phyloP scores from a whole-genome alignment of 2,888 invertebrate genomes.

The Oxytorus armatus region DNA sequence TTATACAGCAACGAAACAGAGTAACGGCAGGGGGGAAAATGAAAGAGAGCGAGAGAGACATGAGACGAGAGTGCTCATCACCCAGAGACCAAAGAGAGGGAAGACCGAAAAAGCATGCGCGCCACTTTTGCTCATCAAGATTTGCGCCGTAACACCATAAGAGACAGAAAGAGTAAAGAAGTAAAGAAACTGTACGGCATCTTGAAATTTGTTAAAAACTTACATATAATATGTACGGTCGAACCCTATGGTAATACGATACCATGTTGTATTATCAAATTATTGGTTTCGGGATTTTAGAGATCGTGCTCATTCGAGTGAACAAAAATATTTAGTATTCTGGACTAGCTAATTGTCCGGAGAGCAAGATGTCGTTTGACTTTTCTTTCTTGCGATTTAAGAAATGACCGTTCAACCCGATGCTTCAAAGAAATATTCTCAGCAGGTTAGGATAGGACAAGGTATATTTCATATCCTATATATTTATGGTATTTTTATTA shows the following conservation, averaged over 20 bases:
- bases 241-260: not conserved
- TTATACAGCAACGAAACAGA: slow-evolving; percentile 69
- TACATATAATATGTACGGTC: not conserved
- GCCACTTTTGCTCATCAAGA: slow-evolving; percentile 9
- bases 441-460: too few species aligned
- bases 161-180: not conserved
- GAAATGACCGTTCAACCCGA: too few species aligned
- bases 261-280: too few species aligned
- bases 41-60: not conserved
- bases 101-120: slow-evolving; percentile 19
- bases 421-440: too few species aligned
- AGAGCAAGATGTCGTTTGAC: too few species aligned
- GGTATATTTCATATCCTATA: too few species aligned
- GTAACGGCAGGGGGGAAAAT: not conserved
- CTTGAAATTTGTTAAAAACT: not conserved
- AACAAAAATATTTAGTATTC: too few species aligned
- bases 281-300: too few species aligned
- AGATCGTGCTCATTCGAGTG: too few species aligned
- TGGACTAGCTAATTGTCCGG: too few species aligned
- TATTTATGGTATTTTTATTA: too few species aligned
- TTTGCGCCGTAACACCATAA: not conserved
- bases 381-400: too few species aligned
- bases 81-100: slow-evolving; percentile 20
- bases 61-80: not conserved
- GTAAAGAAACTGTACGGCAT: not conserved